Evolutionary conservation across 2,888 invertebrate genomes (phyloP), one percentile per base, ranked within the genome.

Genomic region (Sminthurinus aureus): DNA sequence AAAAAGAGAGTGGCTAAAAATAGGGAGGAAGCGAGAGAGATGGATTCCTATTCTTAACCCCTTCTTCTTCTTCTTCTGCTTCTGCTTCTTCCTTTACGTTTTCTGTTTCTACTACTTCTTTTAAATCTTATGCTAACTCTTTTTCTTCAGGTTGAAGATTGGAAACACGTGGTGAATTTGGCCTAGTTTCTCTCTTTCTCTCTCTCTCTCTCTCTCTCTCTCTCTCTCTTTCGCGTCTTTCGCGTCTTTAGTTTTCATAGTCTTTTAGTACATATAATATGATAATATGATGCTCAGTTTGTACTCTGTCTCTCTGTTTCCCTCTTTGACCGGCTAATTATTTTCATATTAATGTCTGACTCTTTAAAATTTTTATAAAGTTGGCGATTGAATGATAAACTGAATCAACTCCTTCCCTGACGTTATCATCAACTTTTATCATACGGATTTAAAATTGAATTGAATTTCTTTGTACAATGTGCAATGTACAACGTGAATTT

Each of bases 1-100:
- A 81, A 82, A 84, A 1, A 38, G 38, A 79, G 82, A 85, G 77
- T 38, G 38, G 66, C 83, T 86, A 86, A 86, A 86, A 87, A 86
- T 87, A 87, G 85, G 69, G 24, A 6, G 20, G 84, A 85, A 81
- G 83, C 85, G 38, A 38, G 38, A 79, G 82, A 85, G 77, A 82
- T 76, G 79, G 82, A 81, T 83, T 85, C 85, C 86, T 87, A 86
- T 87, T 85, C 86, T 87, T 87, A 86, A 87, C 85, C 81, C 78
- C 73, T 73, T 71, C 58, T 58, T 0, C 18, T 58, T 58, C 18
- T 18, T 18, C 58, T 18, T 58, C 9, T 58, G 2, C 58, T 58
- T 58, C 18, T 58, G 4, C 58, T 58, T 58, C 58, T 58, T 58
- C 38, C 38, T 38, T 38, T n/a, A n/a, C 38, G 1, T 38, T 6